Conservation (phyloP, 2,797 vertebrate species). For the Pygocentrus nattereri region DNA sequence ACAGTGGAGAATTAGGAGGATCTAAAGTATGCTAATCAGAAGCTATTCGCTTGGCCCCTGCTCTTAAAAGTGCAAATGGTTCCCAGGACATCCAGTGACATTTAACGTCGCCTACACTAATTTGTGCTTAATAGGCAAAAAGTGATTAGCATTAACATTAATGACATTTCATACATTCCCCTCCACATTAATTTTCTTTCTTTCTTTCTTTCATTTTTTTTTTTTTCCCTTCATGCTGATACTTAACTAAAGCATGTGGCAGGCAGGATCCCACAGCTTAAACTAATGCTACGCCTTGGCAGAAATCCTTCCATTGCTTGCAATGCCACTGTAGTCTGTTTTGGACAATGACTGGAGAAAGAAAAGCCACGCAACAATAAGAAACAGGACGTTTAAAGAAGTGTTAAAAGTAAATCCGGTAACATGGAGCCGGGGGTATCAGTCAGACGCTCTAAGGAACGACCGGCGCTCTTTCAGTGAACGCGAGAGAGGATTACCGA, state of each 20-base stretch:
- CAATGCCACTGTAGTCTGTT: slow-evolving; percentile 52
- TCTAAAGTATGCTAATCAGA: slow-evolving; percentile 69
- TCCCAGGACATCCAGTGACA: slow-evolving; percentile 70
- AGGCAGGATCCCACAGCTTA: slow-evolving; percentile 64
- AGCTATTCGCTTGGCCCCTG: slow-evolving; percentile 61
- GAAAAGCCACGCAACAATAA: slow-evolving; percentile 49
- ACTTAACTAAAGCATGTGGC: slow-evolving; percentile 67
- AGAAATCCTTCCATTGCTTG: slow-evolving; percentile 60
- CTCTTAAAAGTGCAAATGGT: slow-evolving; percentile 65
- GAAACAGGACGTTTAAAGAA: slow-evolving; percentile 57
- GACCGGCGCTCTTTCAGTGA: slow-evolving; percentile 33
- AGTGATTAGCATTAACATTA: slow-evolving; percentile 71
- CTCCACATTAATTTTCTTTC: slow-evolving; percentile 55
- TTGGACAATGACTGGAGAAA: slow-evolving; percentile 54
- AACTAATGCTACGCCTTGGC: slow-evolving; percentile 64
- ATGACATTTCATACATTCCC: slow-evolving; percentile 66
- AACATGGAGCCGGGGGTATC: slow-evolving; percentile 59
- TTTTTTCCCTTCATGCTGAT: slow-evolving; percentile 59
- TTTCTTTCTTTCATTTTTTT: slow-evolving; percentile 38
- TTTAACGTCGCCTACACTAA: slow-evolving; percentile 71
- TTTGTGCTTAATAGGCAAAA: slow-evolving; percentile 72
- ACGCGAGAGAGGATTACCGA: slow-evolving; percentile 49
- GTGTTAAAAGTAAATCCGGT: slow-evolving; percentile 62
- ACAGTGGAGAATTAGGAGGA: slow-evolving; percentile 64
- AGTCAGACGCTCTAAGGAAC: slow-evolving; percentile 56